Conservation (phyloP, 2,888 invertebrate genomes). For the Escarpia spicata region DNA sequence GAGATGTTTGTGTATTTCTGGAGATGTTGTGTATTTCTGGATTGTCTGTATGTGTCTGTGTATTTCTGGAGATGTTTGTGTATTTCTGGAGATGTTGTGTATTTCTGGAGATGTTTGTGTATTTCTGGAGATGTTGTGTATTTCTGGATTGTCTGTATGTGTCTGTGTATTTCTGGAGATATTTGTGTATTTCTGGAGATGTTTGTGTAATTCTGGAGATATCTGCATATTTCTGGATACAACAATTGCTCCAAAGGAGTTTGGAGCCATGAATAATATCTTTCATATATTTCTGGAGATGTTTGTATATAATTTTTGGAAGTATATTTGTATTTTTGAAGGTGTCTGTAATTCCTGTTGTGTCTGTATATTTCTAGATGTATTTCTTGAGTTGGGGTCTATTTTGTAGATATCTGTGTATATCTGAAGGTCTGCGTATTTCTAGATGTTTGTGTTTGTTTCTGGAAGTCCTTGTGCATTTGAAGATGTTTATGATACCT, state of each 20-base stretch:
- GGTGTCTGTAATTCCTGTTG: no score
- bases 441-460: background rate
- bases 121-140: no score
- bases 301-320: no score
- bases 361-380: no score
- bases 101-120: background rate
- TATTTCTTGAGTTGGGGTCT: background rate
- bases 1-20: background rate
- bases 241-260: no score
- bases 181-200: background rate
- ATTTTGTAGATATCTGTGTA: background rate
- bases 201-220: background rate
- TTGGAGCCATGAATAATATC: no score
- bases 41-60: background rate
- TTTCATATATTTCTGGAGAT: no score
- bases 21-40: background rate
- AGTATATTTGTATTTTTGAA: no score
- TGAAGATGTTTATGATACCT: no score
- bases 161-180: no score
- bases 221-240: background rate
- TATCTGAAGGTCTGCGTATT: background rate
- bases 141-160: background rate
- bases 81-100: background rate
- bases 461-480: no score
- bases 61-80: background rate